These are phyloP conservation scores for Percopsis omiscomaycus DNA, from an alignment of 2,797 vertebrate species.

Conservation along the genomic window DNA sequence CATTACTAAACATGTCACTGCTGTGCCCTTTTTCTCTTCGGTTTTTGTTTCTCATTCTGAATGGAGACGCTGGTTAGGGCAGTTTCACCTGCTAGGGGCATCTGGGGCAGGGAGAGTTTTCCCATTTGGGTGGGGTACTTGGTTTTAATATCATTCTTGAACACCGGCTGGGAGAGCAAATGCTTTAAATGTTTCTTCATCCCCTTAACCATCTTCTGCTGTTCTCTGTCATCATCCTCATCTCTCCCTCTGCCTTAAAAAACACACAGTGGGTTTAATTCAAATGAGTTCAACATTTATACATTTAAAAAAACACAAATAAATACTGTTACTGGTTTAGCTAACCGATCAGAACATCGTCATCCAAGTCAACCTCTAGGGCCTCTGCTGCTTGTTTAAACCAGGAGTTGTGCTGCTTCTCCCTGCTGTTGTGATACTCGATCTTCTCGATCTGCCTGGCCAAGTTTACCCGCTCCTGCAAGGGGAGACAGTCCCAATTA, in stretches of 20 bases:
- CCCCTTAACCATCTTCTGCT: conserved; percentile 85
- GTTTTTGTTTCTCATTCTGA: conserved; percentile 56
- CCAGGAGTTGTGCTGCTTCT: conserved; percentile 94
- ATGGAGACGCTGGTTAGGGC: conserved; percentile 79
- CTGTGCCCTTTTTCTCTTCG: conserved; percentile 22
- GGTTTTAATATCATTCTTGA: conserved; percentile 84
- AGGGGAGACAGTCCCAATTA: conserved; percentile 16
- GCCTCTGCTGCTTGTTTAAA: conserved; percentile 89
- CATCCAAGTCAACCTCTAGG: conserved; percentile 91
- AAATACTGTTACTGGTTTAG: conserved; percentile 10
- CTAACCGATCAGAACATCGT: conserved; percentile 86
- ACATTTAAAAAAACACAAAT: neutral
- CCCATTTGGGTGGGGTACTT: conserved; percentile 95
- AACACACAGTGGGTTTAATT: conserved; percentile 5
- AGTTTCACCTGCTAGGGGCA: conserved; percentile 68
- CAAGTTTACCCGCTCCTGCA: conserved; percentile 87
- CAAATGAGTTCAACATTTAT: neutral
- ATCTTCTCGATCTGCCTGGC: conserved; percentile 91
- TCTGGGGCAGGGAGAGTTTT: conserved; percentile 71
- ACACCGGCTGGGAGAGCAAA: conserved; percentile 84
- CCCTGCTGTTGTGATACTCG: conserved; percentile 87
- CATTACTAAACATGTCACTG: conserved; percentile 32
- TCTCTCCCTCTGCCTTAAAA: conserved; percentile 74
- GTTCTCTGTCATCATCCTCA: conserved; percentile 80
- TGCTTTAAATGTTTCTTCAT: conserved; percentile 91